A percentile compares a stretch with the other conserved stretches of the same genome.
phyloP scores from a whole-genome alignment of 2,888 invertebrate genomes.

The Tipula lateralis region DNA sequence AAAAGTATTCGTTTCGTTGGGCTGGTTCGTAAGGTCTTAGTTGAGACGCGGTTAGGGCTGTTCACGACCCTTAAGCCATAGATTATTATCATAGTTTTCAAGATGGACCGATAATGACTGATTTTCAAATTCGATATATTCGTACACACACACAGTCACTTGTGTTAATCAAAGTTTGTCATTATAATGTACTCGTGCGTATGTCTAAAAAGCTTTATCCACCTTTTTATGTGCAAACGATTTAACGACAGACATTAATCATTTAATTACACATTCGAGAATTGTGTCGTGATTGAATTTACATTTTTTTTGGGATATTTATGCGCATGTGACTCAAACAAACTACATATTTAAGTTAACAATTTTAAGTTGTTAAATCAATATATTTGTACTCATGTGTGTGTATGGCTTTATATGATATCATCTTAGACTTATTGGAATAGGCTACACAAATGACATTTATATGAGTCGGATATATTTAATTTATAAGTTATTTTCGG shows the following conservation, averaged over 20 bases:
- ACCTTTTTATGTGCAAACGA: no score
- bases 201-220: no score
- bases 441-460: neutral
- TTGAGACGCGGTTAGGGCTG: no score
- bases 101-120: no score
- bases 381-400: neutral
- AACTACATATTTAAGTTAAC: neutral
- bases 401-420: neutral
- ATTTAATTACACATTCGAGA: neutral
- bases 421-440: neutral
- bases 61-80: no score
- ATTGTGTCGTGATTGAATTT: neutral
- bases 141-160: no score
- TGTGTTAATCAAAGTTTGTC: neutral
- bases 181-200: neutral
- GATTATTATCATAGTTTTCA: no score
- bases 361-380: neutral
- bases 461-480: neutral
- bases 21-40: no score
- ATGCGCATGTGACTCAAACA: neutral
- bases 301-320: neutral
- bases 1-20: no score
- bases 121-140: no score
- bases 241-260: neutral
- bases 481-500: no score